Base-by-base conservation (phyloP, 2,113 vertebrate genomes). In the Platanista minor region DNA sequence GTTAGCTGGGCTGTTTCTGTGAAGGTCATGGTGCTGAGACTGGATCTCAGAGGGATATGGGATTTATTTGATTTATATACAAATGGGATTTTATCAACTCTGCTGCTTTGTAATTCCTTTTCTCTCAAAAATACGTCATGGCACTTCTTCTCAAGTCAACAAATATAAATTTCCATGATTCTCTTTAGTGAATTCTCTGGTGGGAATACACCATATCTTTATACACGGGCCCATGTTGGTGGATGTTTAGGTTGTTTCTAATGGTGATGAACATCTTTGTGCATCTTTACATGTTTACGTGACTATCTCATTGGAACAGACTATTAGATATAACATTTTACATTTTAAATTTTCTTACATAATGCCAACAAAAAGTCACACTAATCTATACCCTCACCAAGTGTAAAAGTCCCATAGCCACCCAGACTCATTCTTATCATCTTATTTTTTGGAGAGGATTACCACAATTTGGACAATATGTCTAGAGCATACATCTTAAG, bases 231-330 rank as follows among this genome's bases (percentile, higher is more conserved):
- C 18, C 27, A 17, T 6, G 1, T 4, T 82, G 52, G 10, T 80
- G 5, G 31, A 67, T 8, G 5, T 84, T 87, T 86, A 62, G 17
- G 10, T 82, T 95, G 15, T 87, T 95, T 90, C 43, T 90, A 62
- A 92, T 81, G 90, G 15, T 67, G 27, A 27, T 82, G 52, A 78
- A 62, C 6, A 74, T 43, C 31, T 88, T 96, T 88, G 64, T 57
- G 13, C 64, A 83, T 93, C 46, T 86, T 95, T 95, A 39, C 49
- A 59, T 80, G 86, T 64, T 52, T 89, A 74, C 82, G 29, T 93
- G 78, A 81, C 11, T 69, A 41, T 66, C 13, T 75, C 41, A 39
- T 39, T 88, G 36, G 66, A 41, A 57, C 75, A 82, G 18, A 46
- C 27, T 90, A 15, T 43, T 25, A 52, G 27, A 43, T 64, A 72